Evolutionary conservation across 2,888 invertebrate genomes (phyloP).

Genomic region (Phania funesta): DNA sequence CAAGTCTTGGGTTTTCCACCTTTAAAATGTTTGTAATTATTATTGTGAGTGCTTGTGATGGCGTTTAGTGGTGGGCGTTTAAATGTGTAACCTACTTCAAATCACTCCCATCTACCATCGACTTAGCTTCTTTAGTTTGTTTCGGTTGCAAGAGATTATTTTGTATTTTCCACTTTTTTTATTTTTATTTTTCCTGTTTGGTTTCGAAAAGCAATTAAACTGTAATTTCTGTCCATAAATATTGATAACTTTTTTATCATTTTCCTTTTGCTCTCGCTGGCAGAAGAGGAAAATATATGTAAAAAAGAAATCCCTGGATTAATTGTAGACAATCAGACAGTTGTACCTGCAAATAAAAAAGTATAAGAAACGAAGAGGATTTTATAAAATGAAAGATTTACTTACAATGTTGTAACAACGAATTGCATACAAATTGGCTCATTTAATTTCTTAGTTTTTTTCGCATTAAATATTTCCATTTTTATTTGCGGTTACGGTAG

Average conservation of each 20-base stretch:
- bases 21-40: slow-evolving; percentile 6
- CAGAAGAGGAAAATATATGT: not conserved
- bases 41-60: slow-evolving; percentile 12
- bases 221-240: slow-evolving; percentile 77
- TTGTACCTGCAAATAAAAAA: slow-evolving; percentile 41
- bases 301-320: slow-evolving; percentile 52
- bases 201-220: slow-evolving; percentile 74
- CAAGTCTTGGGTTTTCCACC: slow-evolving; percentile 28
- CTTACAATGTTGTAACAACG: slow-evolving; percentile 59
- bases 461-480: not conserved
- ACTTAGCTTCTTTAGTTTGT: slow-evolving; percentile 36
- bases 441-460: slow-evolving; percentile 53
- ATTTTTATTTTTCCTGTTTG: slow-evolving; percentile 8
- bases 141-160: slow-evolving; percentile 24
- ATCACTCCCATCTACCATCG: slow-evolving; percentile 17
- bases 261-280: not conserved
- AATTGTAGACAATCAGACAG: slow-evolving; percentile 64
- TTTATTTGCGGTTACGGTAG: not conserved
- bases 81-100: slow-evolving; percentile 34
- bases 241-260: slow-evolving; percentile 70
- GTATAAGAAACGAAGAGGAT: slow-evolving; percentile 29
- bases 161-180: no score
- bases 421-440: slow-evolving; percentile 67
- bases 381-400: slow-evolving; percentile 54
- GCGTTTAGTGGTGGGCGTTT: slow-evolving; percentile 29